Percentiles rank a stretch among this genome's conserved stretches.
phyloP scores from a whole-genome alignment of 2,113 vertebrate genomes.

The Mionectes macconnelli region DNA sequence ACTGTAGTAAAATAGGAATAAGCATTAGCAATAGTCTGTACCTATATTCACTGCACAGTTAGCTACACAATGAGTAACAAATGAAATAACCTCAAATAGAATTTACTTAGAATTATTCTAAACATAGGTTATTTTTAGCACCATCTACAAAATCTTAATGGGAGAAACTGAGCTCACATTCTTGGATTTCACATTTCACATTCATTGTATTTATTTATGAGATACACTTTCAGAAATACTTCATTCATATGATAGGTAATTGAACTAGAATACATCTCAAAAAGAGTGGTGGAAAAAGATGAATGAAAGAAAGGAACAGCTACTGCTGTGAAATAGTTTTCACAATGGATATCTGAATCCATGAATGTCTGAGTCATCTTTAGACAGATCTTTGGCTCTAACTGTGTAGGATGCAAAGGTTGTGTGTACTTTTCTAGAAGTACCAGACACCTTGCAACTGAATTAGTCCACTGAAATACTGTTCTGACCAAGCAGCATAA shows the following conservation, averaged over 20 bases:
- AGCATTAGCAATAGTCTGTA: not conserved
- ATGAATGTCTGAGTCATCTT: not conserved
- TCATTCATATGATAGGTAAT: not conserved
- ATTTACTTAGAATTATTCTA: not conserved
- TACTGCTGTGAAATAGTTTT: not conserved
- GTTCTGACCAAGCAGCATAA: not conserved
- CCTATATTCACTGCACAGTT: not conserved
- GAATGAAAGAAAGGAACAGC: not conserved
- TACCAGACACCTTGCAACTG: not conserved
- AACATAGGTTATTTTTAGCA: not conserved
- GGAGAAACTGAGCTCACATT: not conserved
- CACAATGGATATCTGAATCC: not conserved
- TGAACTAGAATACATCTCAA: not conserved
- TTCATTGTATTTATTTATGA: not conserved
- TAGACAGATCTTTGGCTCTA: not conserved
- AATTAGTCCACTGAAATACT: not conserved
- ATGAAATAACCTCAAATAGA: not conserved
- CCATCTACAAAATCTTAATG: not conserved
- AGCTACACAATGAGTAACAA: not conserved
- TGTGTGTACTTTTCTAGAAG: not conserved
- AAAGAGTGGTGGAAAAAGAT: not conserved
- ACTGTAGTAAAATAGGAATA: not conserved
- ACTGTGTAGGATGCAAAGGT: not conserved
- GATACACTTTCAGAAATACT: not conserved
- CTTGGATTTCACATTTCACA: not conserved